A percentile compares a stretch with the other conserved stretches of the same genome.
Conservation (phyloP, 2,113 vertebrate genomes). For the Isurus oxyrinchus region DNA sequence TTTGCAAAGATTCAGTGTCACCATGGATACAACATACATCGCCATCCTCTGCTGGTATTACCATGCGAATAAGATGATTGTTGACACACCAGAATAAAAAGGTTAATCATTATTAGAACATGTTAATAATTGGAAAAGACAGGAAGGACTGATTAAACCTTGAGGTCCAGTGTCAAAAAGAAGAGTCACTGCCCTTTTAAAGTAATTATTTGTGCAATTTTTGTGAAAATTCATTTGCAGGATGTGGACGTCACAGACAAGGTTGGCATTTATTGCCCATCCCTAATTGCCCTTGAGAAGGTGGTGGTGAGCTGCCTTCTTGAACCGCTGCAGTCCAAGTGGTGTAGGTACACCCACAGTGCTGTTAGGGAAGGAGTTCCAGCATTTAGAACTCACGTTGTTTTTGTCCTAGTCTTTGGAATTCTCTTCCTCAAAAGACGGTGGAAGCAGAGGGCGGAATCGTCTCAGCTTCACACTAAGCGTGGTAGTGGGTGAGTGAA, state of each 20-base stretch:
- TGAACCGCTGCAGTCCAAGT: no score
- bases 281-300: no score
- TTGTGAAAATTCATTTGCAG: not conserved
- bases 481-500: no score
- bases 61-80: not conserved
- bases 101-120: not conserved
- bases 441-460: no score
- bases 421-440: no score
- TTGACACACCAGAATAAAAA: not conserved
- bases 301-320: no score
- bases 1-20: not conserved
- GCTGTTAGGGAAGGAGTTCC: no score
- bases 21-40: not conserved
- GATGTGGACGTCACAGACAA: not conserved
- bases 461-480: no score
- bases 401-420: no score
- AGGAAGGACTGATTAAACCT: not conserved
- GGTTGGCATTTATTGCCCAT: no score
- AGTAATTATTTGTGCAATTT: not conserved
- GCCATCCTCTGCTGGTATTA: not conserved
- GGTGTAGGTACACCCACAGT: no score
- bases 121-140: not conserved
- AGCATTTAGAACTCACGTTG: no score
- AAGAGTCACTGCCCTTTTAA: not conserved
- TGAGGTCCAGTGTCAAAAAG: not conserved